These are phyloP conservation scores for Ophion ellenae DNA, from an alignment of 2,888 invertebrate genomes.

Conservation along the genomic window DNA sequence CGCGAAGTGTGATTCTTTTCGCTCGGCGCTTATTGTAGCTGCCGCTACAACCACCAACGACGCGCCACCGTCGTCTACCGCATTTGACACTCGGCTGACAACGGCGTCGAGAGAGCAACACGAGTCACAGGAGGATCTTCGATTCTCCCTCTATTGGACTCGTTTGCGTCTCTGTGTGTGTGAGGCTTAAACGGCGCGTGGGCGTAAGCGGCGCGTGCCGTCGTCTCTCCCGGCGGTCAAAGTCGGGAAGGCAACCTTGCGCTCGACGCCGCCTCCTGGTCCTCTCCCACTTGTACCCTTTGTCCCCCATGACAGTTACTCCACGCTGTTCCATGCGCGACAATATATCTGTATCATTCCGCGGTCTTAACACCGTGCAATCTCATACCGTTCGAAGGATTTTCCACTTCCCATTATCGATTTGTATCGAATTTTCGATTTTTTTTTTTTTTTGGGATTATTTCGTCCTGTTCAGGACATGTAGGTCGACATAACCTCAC, in stretches of 20 bases:
- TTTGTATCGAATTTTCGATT: background rate
- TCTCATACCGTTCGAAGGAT: no score
- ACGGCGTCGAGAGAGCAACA: conserved; percentile 54
- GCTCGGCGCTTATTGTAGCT: conserved; percentile 53
- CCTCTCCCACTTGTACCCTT: conserved; percentile 34
- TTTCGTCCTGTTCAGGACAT: background rate
- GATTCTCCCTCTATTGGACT: background rate
- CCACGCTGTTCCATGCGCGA: background rate
- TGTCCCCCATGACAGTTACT: conserved; percentile 26
- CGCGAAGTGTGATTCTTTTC: conserved; percentile 66
- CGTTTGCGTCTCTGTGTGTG: background rate
- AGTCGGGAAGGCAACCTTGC: conserved; percentile 70
- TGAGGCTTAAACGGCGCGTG: conserved; percentile 61
- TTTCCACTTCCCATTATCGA: no score
- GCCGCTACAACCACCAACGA: conserved; percentile 45
- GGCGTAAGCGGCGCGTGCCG: conserved; percentile 72
- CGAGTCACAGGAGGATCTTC: conserved; percentile 27
- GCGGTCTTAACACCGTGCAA: background rate
- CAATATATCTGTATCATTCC: conserved; percentile 29
- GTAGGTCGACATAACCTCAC: background rate
- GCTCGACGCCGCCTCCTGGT: conserved; percentile 34
- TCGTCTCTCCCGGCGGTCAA: conserved; percentile 75
- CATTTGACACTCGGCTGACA: conserved; percentile 68
- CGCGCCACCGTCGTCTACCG: conserved; percentile 40
- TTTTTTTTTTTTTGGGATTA: background rate